phyloP scores from a whole-genome alignment of 2,888 invertebrate species.

The Pycnomerus fuliginosus region DNA sequence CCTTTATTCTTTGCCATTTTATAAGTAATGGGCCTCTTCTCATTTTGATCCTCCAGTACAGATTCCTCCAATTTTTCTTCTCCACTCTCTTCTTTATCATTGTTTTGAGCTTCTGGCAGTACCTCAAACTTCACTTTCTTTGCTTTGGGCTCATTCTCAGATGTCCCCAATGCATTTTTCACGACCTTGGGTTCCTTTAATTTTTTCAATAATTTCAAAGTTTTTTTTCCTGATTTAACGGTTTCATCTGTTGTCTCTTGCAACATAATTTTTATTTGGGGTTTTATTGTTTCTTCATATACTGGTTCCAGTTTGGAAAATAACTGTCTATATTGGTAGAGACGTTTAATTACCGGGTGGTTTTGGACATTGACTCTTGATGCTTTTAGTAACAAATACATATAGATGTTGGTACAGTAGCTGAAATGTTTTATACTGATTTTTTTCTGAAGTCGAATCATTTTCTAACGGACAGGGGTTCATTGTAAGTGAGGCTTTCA shows the following conservation, averaged over 20 bases:
- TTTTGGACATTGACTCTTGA: constrained; percentile 69
- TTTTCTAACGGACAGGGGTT: too few species aligned
- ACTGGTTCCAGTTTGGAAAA: constrained; percentile 71
- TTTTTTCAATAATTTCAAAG: constrained; percentile 42
- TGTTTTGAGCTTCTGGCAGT: constrained; percentile 13
- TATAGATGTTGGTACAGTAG: constrained; percentile 83
- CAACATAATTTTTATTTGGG: constrained; percentile 66
- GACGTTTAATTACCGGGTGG: constrained; percentile 87
- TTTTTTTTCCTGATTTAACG: constrained; percentile 45
- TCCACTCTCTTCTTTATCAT: constrained; percentile 42
- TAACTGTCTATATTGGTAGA: constrained; percentile 78
- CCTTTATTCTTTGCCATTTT: constrained; percentile 97
- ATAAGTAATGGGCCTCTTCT: constrained; percentile 77
- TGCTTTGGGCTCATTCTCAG: constrained; percentile 10
- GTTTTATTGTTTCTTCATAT: constrained; percentile 66
- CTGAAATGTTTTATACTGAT: constrained; percentile 56
- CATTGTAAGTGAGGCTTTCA: too few species aligned
- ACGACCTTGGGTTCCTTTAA: constrained; percentile 5
- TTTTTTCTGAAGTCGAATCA: too few species aligned
- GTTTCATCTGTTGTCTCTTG: constrained; percentile 24
- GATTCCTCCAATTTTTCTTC: constrained; percentile 42
- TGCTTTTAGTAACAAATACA: constrained; percentile 82
- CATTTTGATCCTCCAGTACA: constrained; percentile 45
- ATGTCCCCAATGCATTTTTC: constrained; percentile 5
- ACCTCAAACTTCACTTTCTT: constrained; percentile 34